A percentile compares a stretch with the other conserved stretches of the same genome.
Evolutionary conservation across 2,888 invertebrate genomes (phyloP).

Genomic region (Calephelis perditalis): DNA sequence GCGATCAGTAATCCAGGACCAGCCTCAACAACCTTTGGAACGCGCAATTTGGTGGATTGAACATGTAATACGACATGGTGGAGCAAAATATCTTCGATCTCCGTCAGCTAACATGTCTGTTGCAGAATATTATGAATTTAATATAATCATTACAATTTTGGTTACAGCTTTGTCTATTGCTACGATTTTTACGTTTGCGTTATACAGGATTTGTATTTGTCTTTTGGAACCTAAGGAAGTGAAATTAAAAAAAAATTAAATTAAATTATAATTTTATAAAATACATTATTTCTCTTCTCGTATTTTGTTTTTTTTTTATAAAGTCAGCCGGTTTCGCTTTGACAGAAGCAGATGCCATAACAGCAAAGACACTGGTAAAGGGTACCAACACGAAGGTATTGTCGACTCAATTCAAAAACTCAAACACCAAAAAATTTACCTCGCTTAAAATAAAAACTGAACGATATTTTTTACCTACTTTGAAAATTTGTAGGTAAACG

Average conservation of each 20-base stretch:
- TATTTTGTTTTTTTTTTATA: too few relatives aligned
- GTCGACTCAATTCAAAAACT: too few relatives aligned
- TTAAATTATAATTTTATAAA: too few relatives aligned
- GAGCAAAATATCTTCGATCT: constrained; percentile 32
- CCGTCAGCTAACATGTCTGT: constrained; percentile 35
- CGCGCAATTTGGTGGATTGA: constrained; percentile 43
- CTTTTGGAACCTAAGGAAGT: background rate
- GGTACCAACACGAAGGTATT: too few relatives aligned
- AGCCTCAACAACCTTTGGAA: constrained; percentile 33
- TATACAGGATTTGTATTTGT: background rate
- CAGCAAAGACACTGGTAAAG: too few relatives aligned
- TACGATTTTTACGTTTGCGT: background rate
- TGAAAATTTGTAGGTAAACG: too few relatives aligned
- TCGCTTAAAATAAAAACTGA: too few relatives aligned
- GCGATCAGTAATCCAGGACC: constrained; percentile 29
- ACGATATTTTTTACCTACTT: too few relatives aligned
- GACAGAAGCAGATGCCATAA: too few relatives aligned
- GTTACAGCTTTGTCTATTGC: background rate
- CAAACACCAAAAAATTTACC: too few relatives aligned
- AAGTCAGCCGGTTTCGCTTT: too few relatives aligned
- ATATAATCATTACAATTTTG: constrained; percentile 4
- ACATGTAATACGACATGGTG: constrained; percentile 35
- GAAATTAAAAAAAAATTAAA: background rate
- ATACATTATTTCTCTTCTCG: too few relatives aligned
- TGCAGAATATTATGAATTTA: constrained; percentile 29